Evolutionary conservation across 2,797 vertebrate species (phyloP).

Genomic region (Pangasius djambal): DNA sequence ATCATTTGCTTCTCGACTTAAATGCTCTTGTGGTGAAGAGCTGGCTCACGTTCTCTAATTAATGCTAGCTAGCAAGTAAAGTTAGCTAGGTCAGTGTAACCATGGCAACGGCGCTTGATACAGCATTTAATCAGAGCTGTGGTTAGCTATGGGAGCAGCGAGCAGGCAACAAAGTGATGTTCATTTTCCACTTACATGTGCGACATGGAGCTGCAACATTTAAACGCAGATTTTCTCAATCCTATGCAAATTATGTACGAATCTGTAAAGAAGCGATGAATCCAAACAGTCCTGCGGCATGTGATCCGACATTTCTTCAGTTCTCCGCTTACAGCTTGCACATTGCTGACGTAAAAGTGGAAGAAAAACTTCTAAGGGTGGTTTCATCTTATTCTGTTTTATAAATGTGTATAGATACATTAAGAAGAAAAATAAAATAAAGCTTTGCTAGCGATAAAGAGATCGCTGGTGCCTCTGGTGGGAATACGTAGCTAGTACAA

Average conservation of each 20-base stretch:
- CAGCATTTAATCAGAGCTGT: neutral
- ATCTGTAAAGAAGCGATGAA: neutral
- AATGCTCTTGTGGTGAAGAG: neutral
- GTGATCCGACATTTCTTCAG: neutral
- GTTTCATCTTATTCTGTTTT: no score
- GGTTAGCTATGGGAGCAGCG: neutral
- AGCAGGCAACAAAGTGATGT: neutral
- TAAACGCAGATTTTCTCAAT: neutral
- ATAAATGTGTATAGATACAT: no score
- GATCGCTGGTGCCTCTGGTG: no score
- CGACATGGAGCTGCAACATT: neutral
- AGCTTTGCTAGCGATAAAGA: no score
- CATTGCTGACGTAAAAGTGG: no score
- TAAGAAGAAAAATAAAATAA: no score
- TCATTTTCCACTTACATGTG: neutral
- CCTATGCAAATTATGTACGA: neutral
- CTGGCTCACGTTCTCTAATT: neutral
- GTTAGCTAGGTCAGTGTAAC: neutral
- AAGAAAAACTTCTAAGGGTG: no score
- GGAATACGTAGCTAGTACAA: no score
- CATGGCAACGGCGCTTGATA: no score
- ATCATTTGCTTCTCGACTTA: neutral
- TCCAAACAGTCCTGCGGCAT: accelerated
- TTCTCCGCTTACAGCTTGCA: neutral
- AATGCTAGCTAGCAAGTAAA: neutral